These are phyloP conservation scores for Drosophila limbata DNA, from an alignment of 2,888 invertebrate species.

Conservation along the genomic window DNA sequence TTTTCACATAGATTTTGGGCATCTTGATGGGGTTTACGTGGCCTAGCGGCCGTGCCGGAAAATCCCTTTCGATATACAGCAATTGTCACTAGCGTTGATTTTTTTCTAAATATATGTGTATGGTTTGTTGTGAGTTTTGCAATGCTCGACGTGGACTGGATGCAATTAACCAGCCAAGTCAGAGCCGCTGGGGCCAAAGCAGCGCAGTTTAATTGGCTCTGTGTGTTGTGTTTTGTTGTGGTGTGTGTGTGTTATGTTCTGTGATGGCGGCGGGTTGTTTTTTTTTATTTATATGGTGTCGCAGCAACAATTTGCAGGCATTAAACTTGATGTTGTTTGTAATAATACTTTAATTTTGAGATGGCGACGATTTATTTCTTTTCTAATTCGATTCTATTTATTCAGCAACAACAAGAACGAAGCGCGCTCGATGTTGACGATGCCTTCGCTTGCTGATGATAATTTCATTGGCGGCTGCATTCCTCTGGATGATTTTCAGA, in stretches of 20 bases:
- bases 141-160: constrained; percentile 24
- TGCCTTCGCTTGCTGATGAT: constrained; percentile 49
- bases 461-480: constrained; percentile 64
- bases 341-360: constrained; percentile 25
- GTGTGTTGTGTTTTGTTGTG: constrained; percentile 1
- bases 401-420: constrained; percentile 57
- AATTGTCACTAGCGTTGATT: constrained; percentile 16
- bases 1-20: constrained; percentile 86
- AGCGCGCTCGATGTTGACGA: constrained; percentile 60
- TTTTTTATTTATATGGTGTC: constrained; percentile 16
- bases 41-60: constrained; percentile 32
- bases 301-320: constrained; percentile 50
- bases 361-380: constrained; percentile 24
- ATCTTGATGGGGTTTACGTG: constrained; percentile 70
- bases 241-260: constrained; percentile 14
- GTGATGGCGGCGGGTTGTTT: constrained; percentile 11
- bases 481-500: constrained; percentile 34
- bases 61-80: constrained; percentile 7
- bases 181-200: constrained; percentile 9
- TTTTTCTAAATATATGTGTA: background rate
- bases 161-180: constrained; percentile 13
- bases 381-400: constrained; percentile 51
- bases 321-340: constrained; percentile 40
- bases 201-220: constrained; percentile 21
- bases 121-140: constrained; percentile 4